Evolutionary conservation across 2,888 invertebrate genomes (phyloP).

Genomic region (Globia sparganii): DNA sequence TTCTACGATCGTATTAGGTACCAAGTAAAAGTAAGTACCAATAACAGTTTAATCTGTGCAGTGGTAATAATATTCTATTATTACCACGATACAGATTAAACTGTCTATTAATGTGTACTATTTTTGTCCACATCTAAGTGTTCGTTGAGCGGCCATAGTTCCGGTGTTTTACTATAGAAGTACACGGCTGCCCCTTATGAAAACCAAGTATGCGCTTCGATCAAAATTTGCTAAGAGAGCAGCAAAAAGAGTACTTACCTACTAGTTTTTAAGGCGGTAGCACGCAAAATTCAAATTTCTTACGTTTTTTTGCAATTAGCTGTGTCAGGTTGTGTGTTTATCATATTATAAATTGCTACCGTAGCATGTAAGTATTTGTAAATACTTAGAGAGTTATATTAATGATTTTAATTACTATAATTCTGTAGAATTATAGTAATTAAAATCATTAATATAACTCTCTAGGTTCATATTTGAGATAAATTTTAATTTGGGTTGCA

Average conservation of each 20-base stretch:
- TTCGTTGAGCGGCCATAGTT: slow-evolving; percentile 30
- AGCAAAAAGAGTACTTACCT: too few species aligned
- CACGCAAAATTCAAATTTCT: not conserved
- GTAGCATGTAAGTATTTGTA: not conserved
- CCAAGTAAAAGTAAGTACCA: not conserved
- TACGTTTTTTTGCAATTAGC: not conserved
- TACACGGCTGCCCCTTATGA: slow-evolving; percentile 14
- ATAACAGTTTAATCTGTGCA: too few species aligned
- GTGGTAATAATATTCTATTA: slow-evolving; percentile 20
- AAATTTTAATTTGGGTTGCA: not conserved
- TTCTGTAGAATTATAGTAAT: not conserved
- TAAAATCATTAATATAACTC: not conserved
- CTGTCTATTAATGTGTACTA: slow-evolving; percentile 49
- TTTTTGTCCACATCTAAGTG: slow-evolving; percentile 49
- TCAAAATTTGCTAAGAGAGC: not conserved
- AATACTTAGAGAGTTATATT: too few species aligned
- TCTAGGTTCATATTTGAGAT: not conserved
- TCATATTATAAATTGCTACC: not conserved
- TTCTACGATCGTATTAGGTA: not conserved
- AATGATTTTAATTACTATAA: too few species aligned
- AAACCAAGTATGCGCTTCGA: not conserved
- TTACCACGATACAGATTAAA: slow-evolving; percentile 20
- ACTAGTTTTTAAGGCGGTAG: not conserved
- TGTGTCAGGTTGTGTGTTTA: not conserved
- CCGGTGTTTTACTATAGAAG: slow-evolving; percentile 37